Evolutionary conservation across 2,113 vertebrate species (phyloP), one percentile per base, ranked within the genome.

Genomic region (Mastomys natalensis): DNA sequence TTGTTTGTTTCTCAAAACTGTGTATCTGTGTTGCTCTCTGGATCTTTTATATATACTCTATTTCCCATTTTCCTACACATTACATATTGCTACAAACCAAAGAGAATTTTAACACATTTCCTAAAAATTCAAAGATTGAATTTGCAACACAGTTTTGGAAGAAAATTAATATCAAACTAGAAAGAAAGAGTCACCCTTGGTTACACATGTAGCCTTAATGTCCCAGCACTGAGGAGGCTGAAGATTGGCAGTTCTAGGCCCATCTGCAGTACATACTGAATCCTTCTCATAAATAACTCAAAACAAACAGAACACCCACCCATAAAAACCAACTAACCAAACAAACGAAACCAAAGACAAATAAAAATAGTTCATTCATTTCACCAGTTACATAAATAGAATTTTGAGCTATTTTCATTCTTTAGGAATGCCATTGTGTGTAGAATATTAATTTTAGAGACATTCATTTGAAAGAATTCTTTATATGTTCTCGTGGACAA

Each of bases 1-100:
- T 34, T 80, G 7, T 87, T 91, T 91, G 62, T 11, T 34, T 94
- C 24, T 64, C 37, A 95, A 43, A 95, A 86, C 45, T 82, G 16
- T 1, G 12, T 12, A 58, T 81, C 55, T 78, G 31, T 89, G 0
- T 82, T 87, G 81, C 94, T 64, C 43, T 91, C 24, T 10, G 70
- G 45, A 2, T 96, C 87, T 66, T 58, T 91, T 64, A 60, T 73
- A 60, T 77, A 51, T 40, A 48, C 78, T 70, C 45, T 13, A 7
- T 90, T 40, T 72, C 7, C 51, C 72, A 90, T 8, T 24, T 94
- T 62, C 3, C 4, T 96, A 93, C 92, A 70, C 93, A 7, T 87
- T 31, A 95, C 7, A 93, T 16, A 68, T 34, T 62, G 3, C 13
- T 91, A 64, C 91, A 76, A 66, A 74, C 43, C 17, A 40, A 43